Evolutionary conservation across 2,797 vertebrate genomes (phyloP).

Genomic region (Pipistrellus kuhlii): DNA sequence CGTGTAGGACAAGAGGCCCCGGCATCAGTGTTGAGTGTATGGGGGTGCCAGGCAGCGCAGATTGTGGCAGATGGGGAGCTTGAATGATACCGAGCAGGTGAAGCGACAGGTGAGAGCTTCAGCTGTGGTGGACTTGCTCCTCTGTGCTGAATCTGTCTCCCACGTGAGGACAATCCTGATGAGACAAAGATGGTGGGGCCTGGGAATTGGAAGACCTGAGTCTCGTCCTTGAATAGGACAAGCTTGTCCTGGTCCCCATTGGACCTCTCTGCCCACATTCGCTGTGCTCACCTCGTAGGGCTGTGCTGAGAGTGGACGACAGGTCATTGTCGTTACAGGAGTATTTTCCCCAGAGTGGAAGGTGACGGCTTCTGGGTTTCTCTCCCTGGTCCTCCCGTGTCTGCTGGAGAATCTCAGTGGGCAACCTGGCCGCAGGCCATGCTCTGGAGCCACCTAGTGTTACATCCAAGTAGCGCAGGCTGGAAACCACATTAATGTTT

Average conservation of each 20-base stretch:
- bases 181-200: not conserved
- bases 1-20: not conserved
- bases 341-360: not conserved
- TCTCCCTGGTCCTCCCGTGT: not conserved
- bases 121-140: not conserved
- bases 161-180: not conserved
- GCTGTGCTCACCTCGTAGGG: accelerated
- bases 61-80: accelerated
- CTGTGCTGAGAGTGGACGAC: not conserved
- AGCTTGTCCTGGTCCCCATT: not conserved
- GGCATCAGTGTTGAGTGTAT: accelerated
- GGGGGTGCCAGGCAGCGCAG: accelerated
- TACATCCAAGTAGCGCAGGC: not conserved
- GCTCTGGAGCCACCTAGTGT: not conserved
- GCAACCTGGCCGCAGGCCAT: not conserved
- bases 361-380: not conserved
- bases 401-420: not conserved
- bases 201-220: not conserved
- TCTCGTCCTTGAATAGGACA: not conserved
- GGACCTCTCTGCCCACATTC: not conserved
- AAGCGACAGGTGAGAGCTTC: not conserved
- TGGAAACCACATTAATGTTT: not conserved
- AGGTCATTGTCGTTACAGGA: not conserved
- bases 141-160: not conserved
- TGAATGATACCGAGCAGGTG: accelerated